These are phyloP conservation scores for Sylvia borin DNA, from an alignment of 2,797 vertebrate genomes.

Conservation along the genomic window DNA sequence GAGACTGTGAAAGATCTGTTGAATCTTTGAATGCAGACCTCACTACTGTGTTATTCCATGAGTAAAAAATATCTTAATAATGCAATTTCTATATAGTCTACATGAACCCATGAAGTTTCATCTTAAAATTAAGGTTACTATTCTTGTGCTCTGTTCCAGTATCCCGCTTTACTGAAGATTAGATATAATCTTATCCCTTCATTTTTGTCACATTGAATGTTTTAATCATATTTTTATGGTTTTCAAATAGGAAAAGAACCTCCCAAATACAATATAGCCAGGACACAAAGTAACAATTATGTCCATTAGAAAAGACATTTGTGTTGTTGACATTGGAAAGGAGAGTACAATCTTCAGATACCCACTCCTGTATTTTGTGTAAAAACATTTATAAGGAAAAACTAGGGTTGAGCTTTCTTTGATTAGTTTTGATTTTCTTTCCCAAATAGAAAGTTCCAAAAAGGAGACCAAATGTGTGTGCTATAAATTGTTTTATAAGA, in stretches of 20 bases:
- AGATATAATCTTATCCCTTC: neutral
- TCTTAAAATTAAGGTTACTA: neutral
- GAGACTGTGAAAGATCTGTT: neutral
- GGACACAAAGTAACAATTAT: neutral
- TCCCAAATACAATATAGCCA: neutral
- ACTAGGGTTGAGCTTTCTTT: neutral
- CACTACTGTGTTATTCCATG: neutral
- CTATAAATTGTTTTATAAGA: conserved; percentile 39
- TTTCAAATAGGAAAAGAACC: neutral
- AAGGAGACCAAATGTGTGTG: neutral
- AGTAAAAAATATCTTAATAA: neutral
- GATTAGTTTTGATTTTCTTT: neutral
- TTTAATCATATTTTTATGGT: neutral
- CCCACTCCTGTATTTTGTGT: neutral
- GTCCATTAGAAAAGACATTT: conserved; percentile 13
- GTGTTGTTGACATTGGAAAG: conserved; percentile 32
- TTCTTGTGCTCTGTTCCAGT: neutral
- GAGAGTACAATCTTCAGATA: conserved; percentile 2
- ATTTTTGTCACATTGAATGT: neutral
- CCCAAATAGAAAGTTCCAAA: neutral
- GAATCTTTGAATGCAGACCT: neutral
- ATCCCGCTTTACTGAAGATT: neutral
- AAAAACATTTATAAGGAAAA: conserved; percentile 61
- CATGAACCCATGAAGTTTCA: neutral
- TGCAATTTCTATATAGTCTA: neutral